phyloP scores from a whole-genome alignment of 2,797 vertebrate genomes.

The Otus scops region DNA sequence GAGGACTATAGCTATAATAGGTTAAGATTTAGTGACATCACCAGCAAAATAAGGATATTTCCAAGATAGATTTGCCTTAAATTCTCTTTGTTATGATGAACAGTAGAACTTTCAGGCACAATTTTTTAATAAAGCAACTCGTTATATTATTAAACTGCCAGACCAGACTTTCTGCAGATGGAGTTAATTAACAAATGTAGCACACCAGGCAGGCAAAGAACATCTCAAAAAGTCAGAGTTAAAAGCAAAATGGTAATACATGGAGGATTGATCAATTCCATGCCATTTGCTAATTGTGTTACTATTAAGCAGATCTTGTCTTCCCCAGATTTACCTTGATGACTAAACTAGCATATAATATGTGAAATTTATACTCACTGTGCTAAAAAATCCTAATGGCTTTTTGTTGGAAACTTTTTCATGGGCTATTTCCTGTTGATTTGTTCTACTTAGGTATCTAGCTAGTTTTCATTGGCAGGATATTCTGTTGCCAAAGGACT shows the following conservation, averaged over 20 bases:
- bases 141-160: background rate
- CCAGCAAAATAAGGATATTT: background rate
- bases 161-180: constrained; percentile 25
- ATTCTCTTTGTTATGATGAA: background rate
- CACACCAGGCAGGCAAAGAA: background rate
- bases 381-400: background rate
- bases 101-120: background rate
- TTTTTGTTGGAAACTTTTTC: constrained; percentile 17
- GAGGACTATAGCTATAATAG: background rate
- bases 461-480: constrained; percentile 4
- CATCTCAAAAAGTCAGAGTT: background rate
- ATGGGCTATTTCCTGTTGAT: constrained; percentile 37
- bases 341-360: background rate
- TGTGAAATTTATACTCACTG: background rate
- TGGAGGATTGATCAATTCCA: background rate
- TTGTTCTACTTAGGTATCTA: background rate
- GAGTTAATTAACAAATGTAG: constrained; percentile 6
- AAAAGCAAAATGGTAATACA: background rate
- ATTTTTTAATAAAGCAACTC: background rate
- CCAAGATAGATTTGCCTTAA: background rate
- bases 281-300: background rate
- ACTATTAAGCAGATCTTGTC: background rate
- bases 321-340: background rate
- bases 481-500: background rate
- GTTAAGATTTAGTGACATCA: background rate